phyloP scores from a whole-genome alignment of 2,888 invertebrate genomes.

The Callimorpha dominula region DNA sequence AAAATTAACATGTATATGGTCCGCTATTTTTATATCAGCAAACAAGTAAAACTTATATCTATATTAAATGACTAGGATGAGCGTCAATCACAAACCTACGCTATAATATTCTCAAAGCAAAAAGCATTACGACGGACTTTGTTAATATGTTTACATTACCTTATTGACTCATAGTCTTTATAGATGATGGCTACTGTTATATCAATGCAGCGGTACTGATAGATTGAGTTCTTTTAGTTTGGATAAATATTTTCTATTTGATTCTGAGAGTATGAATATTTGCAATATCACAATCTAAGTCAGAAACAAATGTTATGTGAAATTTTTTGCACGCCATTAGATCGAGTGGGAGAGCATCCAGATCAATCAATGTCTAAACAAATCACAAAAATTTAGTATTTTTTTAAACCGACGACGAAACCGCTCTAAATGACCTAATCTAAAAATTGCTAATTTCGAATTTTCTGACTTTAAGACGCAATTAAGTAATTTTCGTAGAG shows the following conservation, averaged over 20 bases:
- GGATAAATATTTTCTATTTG: constrained; percentile 25
- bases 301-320: background rate
- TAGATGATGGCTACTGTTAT: constrained; percentile 17
- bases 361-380: too few species aligned
- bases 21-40: background rate
- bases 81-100: constrained; percentile 5
- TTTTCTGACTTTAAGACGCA: too few species aligned
- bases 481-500: too few species aligned
- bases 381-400: too few species aligned
- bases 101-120: background rate
- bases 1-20: background rate
- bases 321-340: too few species aligned
- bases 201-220: background rate
- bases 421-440: too few species aligned
- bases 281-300: background rate
- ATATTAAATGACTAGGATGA: background rate
- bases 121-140: constrained; percentile 15
- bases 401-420: too few species aligned
- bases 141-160: constrained; percentile 29
- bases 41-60: background rate
- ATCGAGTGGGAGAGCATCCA: too few species aligned
- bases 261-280: constrained; percentile 6
- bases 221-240: constrained; percentile 28
- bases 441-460: too few species aligned
- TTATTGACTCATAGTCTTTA: constrained; percentile 34